These are phyloP conservation scores for Lissocephala sabroskyi DNA, from an alignment of 2,888 invertebrate genomes.

Conservation along the genomic window DNA sequence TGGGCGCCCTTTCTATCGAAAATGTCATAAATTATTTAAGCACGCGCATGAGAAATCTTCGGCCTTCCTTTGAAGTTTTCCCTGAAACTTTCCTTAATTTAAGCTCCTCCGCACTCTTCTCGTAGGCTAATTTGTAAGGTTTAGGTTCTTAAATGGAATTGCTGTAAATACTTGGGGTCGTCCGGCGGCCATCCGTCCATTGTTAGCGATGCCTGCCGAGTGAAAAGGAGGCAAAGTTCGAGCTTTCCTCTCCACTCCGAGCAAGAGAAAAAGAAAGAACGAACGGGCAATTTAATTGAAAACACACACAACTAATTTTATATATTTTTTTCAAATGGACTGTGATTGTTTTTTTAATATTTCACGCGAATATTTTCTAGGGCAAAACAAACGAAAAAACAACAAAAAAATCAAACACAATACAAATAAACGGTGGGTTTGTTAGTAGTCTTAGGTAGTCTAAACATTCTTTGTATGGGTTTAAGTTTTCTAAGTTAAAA, in stretches of 20 bases:
- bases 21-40: slow-evolving; percentile 64
- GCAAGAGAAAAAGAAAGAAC: slow-evolving; percentile 14
- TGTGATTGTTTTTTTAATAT: slow-evolving; percentile 56
- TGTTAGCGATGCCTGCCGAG: slow-evolving; percentile 28
- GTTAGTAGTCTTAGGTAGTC: slow-evolving; percentile 46
- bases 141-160: slow-evolving; percentile 56
- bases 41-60: slow-evolving; percentile 28
- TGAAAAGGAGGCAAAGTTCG: too few relatives aligned
- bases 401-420: slow-evolving; percentile 30
- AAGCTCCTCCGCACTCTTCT: slow-evolving; percentile 39
- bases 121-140: slow-evolving; percentile 54
- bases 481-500: slow-evolving; percentile 58
- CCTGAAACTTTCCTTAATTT: slow-evolving; percentile 28
- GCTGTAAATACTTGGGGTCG: slow-evolving; percentile 46
- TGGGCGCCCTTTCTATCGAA: slow-evolving; percentile 3
- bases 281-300: slow-evolving; percentile 22
- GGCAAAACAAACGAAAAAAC: slow-evolving; percentile 22
- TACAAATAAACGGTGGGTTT: slow-evolving; percentile 54
- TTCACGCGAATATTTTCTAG: slow-evolving; percentile 39
- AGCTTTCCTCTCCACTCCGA: slow-evolving; percentile 15
- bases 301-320: slow-evolving; percentile 49
- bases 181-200: slow-evolving; percentile 23
- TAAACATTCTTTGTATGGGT: slow-evolving; percentile 58
- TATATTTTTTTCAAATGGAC: slow-evolving; percentile 51
- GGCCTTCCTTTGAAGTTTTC: slow-evolving; percentile 2